Percentiles rank a stretch among this genome's conserved stretches.
Conservation (phyloP, 2,113 vertebrate genomes). For the Bambusicola thoracicus region DNA sequence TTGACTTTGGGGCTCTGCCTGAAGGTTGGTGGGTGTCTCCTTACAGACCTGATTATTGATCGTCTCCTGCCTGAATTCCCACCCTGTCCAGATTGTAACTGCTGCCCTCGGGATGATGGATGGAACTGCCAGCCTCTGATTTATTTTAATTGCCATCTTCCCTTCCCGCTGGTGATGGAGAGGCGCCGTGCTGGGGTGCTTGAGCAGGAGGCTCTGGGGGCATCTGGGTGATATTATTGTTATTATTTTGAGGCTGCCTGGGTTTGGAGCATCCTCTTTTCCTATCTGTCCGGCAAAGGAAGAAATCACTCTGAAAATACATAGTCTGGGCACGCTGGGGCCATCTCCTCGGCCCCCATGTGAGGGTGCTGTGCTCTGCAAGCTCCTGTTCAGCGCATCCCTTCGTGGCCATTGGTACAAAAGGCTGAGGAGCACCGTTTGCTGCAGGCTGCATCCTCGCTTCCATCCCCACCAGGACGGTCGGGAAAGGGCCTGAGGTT, state of each 20-base stretch:
- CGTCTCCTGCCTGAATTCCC: not conserved
- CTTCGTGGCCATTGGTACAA: not conserved
- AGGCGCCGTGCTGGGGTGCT: accelerated
- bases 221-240: not conserved
- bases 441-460: not conserved
- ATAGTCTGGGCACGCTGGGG: not conserved
- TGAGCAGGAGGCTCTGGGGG: not conserved
- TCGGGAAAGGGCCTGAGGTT: not conserved
- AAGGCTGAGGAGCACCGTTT: not conserved
- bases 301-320: not conserved
- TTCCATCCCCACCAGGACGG: not conserved
- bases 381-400: not conserved
- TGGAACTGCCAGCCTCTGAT: slow-evolving; percentile 13
- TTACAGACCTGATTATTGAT: slow-evolving; percentile 54
- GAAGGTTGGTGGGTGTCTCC: slow-evolving; percentile 59
- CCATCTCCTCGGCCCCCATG: not conserved
- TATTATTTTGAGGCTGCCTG: not conserved
- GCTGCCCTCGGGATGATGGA: not conserved
- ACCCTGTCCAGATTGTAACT: not conserved
- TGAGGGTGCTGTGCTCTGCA: not conserved
- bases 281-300: not conserved
- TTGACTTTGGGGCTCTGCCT: not conserved
- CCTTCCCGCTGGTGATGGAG: not conserved
- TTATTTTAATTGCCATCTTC: slow-evolving; percentile 1
- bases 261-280: accelerated